A percentile compares a stretch with the other conserved stretches of the same genome.
These are phyloP conservation scores for Exephanes ischioxanthus DNA, from an alignment of 2,888 invertebrate species.

Conservation along the genomic window DNA sequence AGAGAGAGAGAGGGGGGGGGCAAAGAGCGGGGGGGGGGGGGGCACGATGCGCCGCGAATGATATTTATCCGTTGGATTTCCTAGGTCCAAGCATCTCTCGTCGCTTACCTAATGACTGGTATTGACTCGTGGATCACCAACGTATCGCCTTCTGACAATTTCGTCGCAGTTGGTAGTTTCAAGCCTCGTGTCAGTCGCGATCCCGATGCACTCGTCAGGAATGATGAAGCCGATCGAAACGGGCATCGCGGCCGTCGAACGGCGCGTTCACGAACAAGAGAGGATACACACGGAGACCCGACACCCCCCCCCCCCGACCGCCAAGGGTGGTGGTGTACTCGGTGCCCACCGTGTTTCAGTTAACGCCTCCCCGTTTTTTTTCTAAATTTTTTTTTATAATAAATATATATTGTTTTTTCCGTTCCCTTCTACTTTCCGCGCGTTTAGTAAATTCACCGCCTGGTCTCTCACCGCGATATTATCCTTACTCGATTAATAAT, in stretches of 20 bases:
- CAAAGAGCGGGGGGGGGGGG: background rate
- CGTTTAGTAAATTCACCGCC: background rate
- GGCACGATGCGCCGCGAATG: slow-evolving; percentile 52
- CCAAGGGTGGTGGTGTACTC: slow-evolving; percentile 51
- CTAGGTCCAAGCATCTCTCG: slow-evolving; percentile 12
- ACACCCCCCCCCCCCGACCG: slow-evolving; percentile 31
- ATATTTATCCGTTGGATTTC: slow-evolving; percentile 22
- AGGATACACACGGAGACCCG: slow-evolving; percentile 33
- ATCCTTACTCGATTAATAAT: background rate
- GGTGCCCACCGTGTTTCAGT: slow-evolving; percentile 62
- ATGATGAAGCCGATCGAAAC: slow-evolving; percentile 73
- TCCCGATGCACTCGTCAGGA: slow-evolving; percentile 74
- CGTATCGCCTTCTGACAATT: slow-evolving; percentile 64
- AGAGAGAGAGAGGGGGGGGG: slow-evolving; percentile 18
- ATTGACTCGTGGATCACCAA: slow-evolving; percentile 66
- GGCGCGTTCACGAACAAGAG: slow-evolving; percentile 54
- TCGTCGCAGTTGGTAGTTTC: slow-evolving; percentile 43
- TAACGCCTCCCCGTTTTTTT: slow-evolving; percentile 42
- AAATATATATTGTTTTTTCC: background rate
- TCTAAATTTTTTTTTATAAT: background rate
- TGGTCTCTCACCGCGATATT: background rate
- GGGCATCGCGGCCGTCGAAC: slow-evolving; percentile 78
- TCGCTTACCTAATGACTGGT: slow-evolving; percentile 70
- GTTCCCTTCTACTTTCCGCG: background rate
- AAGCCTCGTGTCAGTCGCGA: slow-evolving; percentile 62